Percentiles rank a stretch among this genome's conserved stretches.
These are phyloP conservation scores for Nansenia antarctica DNA, from an alignment of 2,113 vertebrate genomes.

Conservation along the genomic window DNA sequence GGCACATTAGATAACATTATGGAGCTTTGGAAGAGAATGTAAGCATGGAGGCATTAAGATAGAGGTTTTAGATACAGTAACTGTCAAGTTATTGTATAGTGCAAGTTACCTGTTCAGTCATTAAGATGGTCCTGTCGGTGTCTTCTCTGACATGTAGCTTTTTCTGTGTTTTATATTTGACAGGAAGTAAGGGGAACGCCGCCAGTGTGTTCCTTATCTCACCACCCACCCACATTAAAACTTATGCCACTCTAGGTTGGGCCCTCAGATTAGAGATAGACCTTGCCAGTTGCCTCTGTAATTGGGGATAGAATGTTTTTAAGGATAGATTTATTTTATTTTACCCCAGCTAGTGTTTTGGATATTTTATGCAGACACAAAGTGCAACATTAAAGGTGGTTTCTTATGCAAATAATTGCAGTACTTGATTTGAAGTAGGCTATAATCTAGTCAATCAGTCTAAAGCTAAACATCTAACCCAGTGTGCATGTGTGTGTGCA, in stretches of 20 bases:
- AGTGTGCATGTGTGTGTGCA: too few species aligned
- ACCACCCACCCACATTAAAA: constrained; percentile 65
- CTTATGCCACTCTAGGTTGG: constrained; percentile 69
- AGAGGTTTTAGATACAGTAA: not conserved
- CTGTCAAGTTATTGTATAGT: constrained; percentile 1
- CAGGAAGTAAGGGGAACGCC: constrained; percentile 74
- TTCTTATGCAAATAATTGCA: too few species aligned
- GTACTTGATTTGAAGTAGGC: too few species aligned
- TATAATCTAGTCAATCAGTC: too few species aligned
- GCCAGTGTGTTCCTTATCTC: constrained; percentile 79
- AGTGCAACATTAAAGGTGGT: too few species aligned
- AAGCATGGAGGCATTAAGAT: not conserved
- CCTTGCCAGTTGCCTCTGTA: constrained; percentile 20
- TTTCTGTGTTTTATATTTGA: constrained; percentile 64
- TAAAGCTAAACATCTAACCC: too few species aligned
- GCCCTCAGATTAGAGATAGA: constrained; percentile 70
- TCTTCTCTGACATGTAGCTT: constrained; percentile 52
- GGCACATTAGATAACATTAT: too few species aligned
- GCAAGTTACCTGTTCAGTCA: constrained; percentile 52
- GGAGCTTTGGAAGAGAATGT: not conserved
- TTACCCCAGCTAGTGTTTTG: too few species aligned
- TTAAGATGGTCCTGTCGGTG: constrained; percentile 22
- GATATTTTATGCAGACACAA: too few species aligned
- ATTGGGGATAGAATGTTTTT: not conserved
- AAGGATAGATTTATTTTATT: too few species aligned